These are phyloP conservation scores for Symphodus melops DNA, from an alignment of 2,113 vertebrate genomes.

Conservation along the genomic window DNA sequence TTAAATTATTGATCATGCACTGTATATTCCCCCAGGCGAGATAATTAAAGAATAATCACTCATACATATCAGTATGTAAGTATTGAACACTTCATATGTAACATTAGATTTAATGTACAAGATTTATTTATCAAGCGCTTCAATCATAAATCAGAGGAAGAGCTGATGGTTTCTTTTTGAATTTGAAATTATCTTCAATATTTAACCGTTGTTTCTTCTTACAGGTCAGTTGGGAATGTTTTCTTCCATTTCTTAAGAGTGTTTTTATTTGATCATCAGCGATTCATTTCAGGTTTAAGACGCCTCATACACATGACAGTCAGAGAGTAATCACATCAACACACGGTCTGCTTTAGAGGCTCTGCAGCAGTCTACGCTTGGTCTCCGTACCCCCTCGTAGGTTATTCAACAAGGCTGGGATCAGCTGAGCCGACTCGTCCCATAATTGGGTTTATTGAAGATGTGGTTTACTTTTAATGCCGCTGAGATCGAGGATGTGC, in stretches of 20 bases:
- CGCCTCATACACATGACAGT: neutral
- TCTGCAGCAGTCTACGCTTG: neutral
- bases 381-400: conserved; percentile 6
- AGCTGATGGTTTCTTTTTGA: neutral
- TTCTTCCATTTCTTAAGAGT: conserved; percentile 2
- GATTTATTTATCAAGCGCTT: neutral
- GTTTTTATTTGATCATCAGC: conserved; percentile 28
- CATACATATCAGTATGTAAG: neutral
- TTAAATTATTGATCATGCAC: neutral
- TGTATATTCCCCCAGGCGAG: neutral
- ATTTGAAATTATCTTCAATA: neutral
- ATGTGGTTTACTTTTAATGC: conserved; percentile 55
- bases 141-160: neutral
- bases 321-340: conserved; percentile 7
- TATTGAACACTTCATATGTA: neutral
- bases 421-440: conserved; percentile 52
- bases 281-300: conserved; percentile 12
- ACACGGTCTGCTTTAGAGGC: neutral
- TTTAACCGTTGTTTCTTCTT: conserved; percentile 8
- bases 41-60: neutral
- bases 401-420: conserved; percentile 43
- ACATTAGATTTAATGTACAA: neutral
- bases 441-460: conserved; percentile 66
- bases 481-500: conserved; percentile 44
- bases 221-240: neutral